Evolutionary conservation across 1,140 invertebrate species (phyloP).

Genomic region (Popillia japonica): DNA sequence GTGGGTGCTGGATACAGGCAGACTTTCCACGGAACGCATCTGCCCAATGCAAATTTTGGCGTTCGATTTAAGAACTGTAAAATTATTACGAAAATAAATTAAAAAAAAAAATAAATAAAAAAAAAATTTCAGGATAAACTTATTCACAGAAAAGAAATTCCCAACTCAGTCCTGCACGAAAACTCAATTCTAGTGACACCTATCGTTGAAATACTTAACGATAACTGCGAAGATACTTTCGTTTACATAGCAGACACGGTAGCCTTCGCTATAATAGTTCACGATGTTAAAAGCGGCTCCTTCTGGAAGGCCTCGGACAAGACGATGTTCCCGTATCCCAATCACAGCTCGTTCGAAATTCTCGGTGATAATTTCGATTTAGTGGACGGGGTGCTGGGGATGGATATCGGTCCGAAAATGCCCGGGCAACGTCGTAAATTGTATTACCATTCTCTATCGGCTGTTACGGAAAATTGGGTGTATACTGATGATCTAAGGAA

Average conservation of each 20-base stretch:
- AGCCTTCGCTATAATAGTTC: constrained; percentile 72
- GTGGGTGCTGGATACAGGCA: constrained; percentile 75
- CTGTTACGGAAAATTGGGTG: constrained; percentile 73
- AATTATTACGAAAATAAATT: no score
- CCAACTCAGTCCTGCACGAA: constrained; percentile 59
- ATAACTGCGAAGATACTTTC: constrained; percentile 70
- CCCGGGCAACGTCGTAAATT: constrained; percentile 66
- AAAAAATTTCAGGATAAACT: constrained; percentile 59
- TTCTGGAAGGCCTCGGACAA: no score
- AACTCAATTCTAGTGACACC: constrained; percentile 62
- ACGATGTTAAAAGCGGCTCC: constrained; percentile 66
- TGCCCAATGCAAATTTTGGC: constrained; percentile 71
- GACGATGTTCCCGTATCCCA: constrained; percentile 75
- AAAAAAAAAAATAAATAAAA: no score
- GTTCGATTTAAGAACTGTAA: constrained; percentile 66
- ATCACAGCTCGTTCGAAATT: constrained; percentile 72
- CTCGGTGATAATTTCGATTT: constrained; percentile 70
- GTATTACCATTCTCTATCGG: constrained; percentile 79
- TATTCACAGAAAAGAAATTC: constrained; percentile 66
- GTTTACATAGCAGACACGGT: constrained; percentile 80
- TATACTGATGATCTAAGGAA: constrained; percentile 71
- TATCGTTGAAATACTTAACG: constrained; percentile 69
- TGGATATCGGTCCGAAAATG: constrained; percentile 68
- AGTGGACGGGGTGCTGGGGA: constrained; percentile 77
- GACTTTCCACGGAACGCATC: constrained; percentile 59